phyloP scores from a whole-genome alignment of 2,113 vertebrate genomes.

The Coptodon rendalli region DNA sequence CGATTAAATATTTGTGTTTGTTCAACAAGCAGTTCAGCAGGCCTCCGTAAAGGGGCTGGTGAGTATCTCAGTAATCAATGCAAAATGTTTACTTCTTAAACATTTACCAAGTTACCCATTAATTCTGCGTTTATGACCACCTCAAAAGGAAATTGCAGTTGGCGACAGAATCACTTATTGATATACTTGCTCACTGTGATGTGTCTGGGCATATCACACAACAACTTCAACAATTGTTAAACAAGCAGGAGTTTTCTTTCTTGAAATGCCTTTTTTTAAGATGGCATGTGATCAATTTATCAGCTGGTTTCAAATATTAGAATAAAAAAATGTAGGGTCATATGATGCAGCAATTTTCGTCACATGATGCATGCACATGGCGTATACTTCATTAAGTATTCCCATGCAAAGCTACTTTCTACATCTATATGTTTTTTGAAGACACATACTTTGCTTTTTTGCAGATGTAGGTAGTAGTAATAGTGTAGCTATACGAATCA shows the following conservation, averaged over 20 bases:
- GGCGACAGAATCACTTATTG: neutral
- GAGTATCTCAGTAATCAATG: neutral
- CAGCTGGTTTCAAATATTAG: neutral
- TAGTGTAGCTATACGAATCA: neutral
- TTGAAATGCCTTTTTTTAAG: neutral
- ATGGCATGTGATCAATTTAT: neutral
- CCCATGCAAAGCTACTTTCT: neutral
- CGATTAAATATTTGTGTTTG: neutral
- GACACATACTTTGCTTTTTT: neutral
- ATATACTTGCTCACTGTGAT: neutral
- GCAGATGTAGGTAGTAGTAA: neutral
- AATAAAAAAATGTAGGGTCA: neutral
- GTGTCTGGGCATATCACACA: neutral
- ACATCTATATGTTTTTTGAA: neutral
- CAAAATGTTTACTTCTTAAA: neutral
- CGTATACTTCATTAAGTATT: fast-evolving
- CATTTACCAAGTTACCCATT: neutral
- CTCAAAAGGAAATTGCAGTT: neutral
- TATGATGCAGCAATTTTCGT: neutral
- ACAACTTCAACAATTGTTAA: neutral
- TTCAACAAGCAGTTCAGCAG: neutral
- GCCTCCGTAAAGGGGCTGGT: neutral
- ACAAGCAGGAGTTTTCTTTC: neutral
- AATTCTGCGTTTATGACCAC: neutral
- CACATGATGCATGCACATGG: neutral